Percentiles rank a stretch among this genome's conserved stretches.
These are phyloP conservation scores for Cyclargus thomasi DNA, from an alignment of 1,140 invertebrate genomes.

Conservation along the genomic window DNA sequence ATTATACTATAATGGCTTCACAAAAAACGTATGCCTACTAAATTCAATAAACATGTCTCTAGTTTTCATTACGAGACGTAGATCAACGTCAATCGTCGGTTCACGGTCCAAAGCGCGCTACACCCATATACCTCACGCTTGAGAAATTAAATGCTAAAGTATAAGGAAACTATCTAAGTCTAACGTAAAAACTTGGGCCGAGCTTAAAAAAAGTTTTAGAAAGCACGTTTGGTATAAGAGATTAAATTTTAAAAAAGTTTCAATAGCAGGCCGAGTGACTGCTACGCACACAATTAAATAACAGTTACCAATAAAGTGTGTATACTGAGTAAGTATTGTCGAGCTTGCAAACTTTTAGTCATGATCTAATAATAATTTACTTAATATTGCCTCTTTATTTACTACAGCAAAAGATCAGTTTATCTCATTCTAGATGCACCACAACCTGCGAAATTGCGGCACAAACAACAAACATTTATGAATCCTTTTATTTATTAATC, in stretches of 20 bases:
- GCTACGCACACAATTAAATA: neutral
- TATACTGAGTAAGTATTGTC: too few relatives aligned
- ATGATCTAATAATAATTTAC: too few relatives aligned
- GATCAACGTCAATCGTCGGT: constrained; percentile 22
- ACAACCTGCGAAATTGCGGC: too few relatives aligned
- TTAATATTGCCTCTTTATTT: too few relatives aligned
- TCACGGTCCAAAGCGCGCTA: constrained; percentile 20
- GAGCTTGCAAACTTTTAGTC: too few relatives aligned
- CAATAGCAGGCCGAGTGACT: neutral
- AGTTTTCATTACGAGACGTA: constrained; percentile 1
- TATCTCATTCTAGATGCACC: too few relatives aligned
- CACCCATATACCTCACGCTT: constrained; percentile 18
- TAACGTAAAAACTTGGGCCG: constrained; percentile 7
- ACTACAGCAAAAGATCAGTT: too few relatives aligned
- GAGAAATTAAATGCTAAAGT: constrained; percentile 16
- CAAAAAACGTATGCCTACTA: neutral
- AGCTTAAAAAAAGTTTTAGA: neutral
- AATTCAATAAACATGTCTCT: constrained; percentile 23
- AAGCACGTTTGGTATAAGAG: neutral
- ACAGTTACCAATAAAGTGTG: too few relatives aligned
- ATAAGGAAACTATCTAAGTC: constrained; percentile 8
- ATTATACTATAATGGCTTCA: neutral
- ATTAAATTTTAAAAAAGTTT: neutral
- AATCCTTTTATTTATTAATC: constrained; percentile 22
- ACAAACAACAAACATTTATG: neutral